Percentiles rank a stretch among this genome's conserved stretches.
Conservation (phyloP, 2,113 vertebrate species). For the Sinocyclocheilus maitianheensis region DNA sequence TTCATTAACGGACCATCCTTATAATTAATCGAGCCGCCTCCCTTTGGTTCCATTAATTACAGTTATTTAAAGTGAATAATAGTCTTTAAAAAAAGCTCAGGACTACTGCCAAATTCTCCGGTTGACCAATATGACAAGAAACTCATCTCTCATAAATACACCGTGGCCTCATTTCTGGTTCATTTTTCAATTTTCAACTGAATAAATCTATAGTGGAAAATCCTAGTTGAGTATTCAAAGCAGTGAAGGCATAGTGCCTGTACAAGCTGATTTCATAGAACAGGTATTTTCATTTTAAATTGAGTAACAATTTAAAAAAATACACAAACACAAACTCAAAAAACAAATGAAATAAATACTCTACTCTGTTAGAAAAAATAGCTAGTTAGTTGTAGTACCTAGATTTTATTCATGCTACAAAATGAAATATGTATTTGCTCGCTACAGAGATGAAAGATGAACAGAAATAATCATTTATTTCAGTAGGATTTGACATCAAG, state of each 20-base stretch:
- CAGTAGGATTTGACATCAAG: neutral
- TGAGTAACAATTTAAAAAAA: neutral
- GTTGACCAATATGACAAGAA: conserved; percentile 12
- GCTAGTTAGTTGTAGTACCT: neutral
- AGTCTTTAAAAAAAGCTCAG: neutral
- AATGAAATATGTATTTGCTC: neutral
- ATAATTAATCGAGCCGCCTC: neutral
- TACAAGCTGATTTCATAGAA: neutral
- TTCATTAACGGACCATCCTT: conserved; percentile 26
- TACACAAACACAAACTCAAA: neutral
- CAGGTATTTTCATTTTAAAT: neutral
- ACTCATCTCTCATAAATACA: conserved; percentile 5
- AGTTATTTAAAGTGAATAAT: conserved; percentile 18
- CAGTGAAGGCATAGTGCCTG: neutral
- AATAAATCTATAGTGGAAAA: neutral
- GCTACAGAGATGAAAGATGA: neutral
- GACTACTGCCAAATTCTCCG: neutral
- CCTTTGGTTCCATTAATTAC: conserved; percentile 15
- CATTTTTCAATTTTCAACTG: conserved; percentile 17
- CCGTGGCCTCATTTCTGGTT: neutral
- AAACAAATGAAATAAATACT: neutral
- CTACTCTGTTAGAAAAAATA: neutral
- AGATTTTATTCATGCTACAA: neutral
- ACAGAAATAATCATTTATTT: neutral
- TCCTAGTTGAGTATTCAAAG: neutral